phyloP scores from a whole-genome alignment of 1,140 invertebrate genomes.

The Papilio polyxenes region DNA sequence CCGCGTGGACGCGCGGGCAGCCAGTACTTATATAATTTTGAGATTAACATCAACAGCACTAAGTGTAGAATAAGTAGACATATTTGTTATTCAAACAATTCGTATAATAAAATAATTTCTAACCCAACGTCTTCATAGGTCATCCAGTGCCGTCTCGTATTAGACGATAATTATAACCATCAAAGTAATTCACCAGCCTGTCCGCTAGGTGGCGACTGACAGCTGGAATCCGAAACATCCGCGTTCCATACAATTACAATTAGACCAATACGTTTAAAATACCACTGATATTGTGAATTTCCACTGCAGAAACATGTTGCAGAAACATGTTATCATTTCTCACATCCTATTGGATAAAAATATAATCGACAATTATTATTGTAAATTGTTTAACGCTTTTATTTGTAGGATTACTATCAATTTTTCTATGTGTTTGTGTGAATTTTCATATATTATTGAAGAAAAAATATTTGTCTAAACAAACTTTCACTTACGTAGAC shows the following conservation, averaged over 20 bases:
- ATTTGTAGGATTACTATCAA: no score
- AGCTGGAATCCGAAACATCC: neutral
- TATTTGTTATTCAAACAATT: neutral
- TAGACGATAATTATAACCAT: conserved; percentile 11
- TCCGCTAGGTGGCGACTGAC: neutral
- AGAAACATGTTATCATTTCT: neutral
- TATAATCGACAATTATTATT: no score
- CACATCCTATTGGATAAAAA: neutral
- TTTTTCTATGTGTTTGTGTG: no score
- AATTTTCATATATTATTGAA: no score
- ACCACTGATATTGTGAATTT: neutral
- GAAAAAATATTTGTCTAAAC: no score
- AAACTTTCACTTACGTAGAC: no score
- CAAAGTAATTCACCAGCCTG: neutral
- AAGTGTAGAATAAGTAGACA: no score
- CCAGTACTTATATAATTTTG: no score
- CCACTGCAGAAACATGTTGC: no score
- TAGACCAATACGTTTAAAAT: conserved; percentile 7
- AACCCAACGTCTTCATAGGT: neutral
- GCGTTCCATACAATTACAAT: conserved; percentile 20
- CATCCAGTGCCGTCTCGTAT: neutral
- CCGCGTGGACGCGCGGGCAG: no score
- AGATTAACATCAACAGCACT: no score
- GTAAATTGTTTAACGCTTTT: no score
- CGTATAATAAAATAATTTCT: neutral